Evolutionary conservation across 2,113 vertebrate species (phyloP), one percentile per base, ranked within the genome.

Genomic region (Tragelaphus scriptus): DNA sequence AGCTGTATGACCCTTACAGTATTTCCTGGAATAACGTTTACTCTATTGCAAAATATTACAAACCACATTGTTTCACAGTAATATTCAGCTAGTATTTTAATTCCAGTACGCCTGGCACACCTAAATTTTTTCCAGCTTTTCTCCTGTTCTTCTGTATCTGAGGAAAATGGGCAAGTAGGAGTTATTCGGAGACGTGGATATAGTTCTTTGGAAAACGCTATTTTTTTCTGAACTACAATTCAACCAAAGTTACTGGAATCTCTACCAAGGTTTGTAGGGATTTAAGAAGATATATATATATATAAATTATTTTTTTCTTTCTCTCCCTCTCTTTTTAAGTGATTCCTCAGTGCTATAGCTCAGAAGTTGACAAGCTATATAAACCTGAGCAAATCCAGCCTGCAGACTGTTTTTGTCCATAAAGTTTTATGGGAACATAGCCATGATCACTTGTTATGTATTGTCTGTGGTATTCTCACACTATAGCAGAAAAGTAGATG

Each of bases 41-140:
- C 85, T 97, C 97, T 85, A 95, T 94, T 90, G 61, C 30, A 95
- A 90, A 94, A 95, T 96, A 49, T 17, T 96, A 93, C 30, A 92
- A 92, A 77, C 87, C 94, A 80, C 80, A 71, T 56, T 65, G 47
- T 68, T 85, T 90, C 84, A 95, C 32, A 26, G 96, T 49, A 32
- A 49, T 36, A 53, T 55, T 58, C 32, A 88, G 28, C 55, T 85
- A 79, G 32, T 6, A 40, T 44, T 96, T 85, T 85, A 85, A 94
- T 51, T 84, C 59, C 28, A 88, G 21, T 49, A 11, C 21, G 26
- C 61, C 47, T 77, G 44, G 75, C 16, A n/a, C 1, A 12, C 32
- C 81, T 36, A 23, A 85, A 63, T 2, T 30, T 56, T 82, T 77
- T 40, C 63, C 21, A 71, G 9, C 26, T 51, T 89, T 68, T 92